Base-by-base conservation (phyloP, 1,140 invertebrate species). In the Drosophila carrolli region DNA sequence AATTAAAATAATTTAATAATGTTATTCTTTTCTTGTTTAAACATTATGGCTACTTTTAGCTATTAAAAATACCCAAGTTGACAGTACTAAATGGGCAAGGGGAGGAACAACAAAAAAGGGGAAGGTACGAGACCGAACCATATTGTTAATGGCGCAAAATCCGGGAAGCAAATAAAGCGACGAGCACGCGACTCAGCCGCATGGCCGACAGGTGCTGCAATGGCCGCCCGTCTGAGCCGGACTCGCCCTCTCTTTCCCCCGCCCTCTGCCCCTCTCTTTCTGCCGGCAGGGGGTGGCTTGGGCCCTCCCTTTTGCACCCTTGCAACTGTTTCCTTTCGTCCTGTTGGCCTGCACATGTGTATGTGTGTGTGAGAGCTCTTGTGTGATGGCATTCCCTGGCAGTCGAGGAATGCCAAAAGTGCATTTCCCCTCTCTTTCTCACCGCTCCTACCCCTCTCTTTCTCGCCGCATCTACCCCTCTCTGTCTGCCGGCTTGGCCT, bases 151-250 rank as follows among this genome's bases (percentile, higher is more conserved):
- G 78, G 81, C 84, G 81, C 66, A 80, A 90, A 86, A 90, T 90
- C 86, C 82, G 85, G 78, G 65, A 72, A 58, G 66, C 68, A 72
- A 72, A 72, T 72, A 72, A 72, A 71, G 29, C 50, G 58, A 51
- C 65, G 59, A 72, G 75, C 74, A 80, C 66, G 73, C 80, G 59
- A 62, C 58, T 46, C 35, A 60, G 83, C 56, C 47, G 75, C 86
- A 91, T 90, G 85, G 90, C 89, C 89, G 90, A 63, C 90, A 91
- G 85, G 90, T 91, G 90, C 82, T 78, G 80, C 90, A 85, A 90
- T 90, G 85, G 81, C 85, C 81, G 81, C 60, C 78, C 10, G 77
- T 77, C 59, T 79, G 66, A 29, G 44, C 41, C 35, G 59, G 44
- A 55, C 56, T 60, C 41, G 51, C 70, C 61, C 60, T 41, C 58